phyloP scores from a whole-genome alignment of 2,113 vertebrate species.

The Hydrolagus affinis region DNA sequence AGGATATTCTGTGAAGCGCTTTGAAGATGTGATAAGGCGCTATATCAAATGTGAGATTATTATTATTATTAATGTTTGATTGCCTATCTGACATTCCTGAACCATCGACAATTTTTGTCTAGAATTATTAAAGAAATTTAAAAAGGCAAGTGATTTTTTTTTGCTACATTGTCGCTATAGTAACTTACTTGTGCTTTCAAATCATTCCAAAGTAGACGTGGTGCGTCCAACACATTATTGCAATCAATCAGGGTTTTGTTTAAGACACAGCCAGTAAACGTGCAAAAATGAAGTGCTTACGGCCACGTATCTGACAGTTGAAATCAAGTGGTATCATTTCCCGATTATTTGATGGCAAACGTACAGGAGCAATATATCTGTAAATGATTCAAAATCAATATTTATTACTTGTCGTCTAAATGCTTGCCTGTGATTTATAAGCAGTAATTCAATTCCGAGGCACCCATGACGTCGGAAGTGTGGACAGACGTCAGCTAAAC shows the following conservation, averaged over 20 bases:
- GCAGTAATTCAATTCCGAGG: not conserved
- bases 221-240: not conserved
- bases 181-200: not conserved
- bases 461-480: not conserved
- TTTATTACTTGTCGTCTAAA: not conserved
- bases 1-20: too few species aligned
- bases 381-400: conserved; percentile 2
- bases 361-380: not conserved
- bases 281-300: not conserved
- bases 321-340: not conserved
- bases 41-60: too few species aligned
- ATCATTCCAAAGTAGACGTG: not conserved
- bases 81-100: not conserved
- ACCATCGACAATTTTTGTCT: not conserved
- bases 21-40: too few species aligned
- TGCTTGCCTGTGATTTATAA: not conserved
- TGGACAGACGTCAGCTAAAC: not conserved
- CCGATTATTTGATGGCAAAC: too few species aligned
- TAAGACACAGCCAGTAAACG: not conserved
- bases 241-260: conserved; percentile 7
- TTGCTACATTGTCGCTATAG: not conserved
- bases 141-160: not conserved
- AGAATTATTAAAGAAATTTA: not conserved
- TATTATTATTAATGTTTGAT: too few species aligned
- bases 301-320: not conserved